phyloP scores from a whole-genome alignment of 2,888 invertebrate genomes.

The Microctonus aethiopoides region DNA sequence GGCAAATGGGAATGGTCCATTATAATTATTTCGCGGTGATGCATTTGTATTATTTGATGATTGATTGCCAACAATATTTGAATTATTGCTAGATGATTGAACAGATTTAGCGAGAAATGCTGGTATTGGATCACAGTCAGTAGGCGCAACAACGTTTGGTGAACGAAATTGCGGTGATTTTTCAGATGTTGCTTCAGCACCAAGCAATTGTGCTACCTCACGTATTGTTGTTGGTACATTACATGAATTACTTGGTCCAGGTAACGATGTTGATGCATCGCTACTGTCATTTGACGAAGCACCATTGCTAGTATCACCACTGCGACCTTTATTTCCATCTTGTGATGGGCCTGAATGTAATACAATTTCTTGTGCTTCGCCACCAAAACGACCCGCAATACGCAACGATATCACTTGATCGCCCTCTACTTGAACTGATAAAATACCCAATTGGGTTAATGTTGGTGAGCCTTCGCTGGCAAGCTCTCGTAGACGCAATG shows the following conservation, averaged over 20 bases:
- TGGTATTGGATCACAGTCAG: constrained; percentile 76
- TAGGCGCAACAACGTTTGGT: constrained; percentile 90
- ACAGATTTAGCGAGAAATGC: constrained; percentile 60
- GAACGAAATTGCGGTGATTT: constrained; percentile 75
- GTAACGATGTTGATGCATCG: constrained; percentile 56
- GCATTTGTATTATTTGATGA: constrained; percentile 59
- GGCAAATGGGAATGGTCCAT: constrained; percentile 84
- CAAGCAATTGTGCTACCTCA: constrained; percentile 64
- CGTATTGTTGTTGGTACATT: constrained; percentile 60
- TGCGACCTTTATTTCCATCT: constrained; percentile 59
- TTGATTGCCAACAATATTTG: constrained; percentile 50
- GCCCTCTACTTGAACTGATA: constrained; percentile 94
- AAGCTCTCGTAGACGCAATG: constrained; percentile 88
- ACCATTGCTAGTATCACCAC: constrained; percentile 51
- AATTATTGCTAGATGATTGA: constrained; percentile 53
- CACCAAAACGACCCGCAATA: constrained; percentile 74
- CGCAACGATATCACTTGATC: constrained; percentile 79
- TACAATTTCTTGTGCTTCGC: constrained; percentile 79
- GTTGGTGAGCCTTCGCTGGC: constrained; percentile 91
- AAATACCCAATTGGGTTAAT: constrained; percentile 90
- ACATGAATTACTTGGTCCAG: constrained; percentile 62
- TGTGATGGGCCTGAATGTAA: constrained; percentile 70
- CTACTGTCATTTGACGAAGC: constrained; percentile 51
- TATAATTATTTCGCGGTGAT: constrained; percentile 67
- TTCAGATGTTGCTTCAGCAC: constrained; percentile 61